These are phyloP conservation scores for Trypoxylus dichotomus DNA, from an alignment of 1,140 invertebrate genomes.

Conservation along the genomic window DNA sequence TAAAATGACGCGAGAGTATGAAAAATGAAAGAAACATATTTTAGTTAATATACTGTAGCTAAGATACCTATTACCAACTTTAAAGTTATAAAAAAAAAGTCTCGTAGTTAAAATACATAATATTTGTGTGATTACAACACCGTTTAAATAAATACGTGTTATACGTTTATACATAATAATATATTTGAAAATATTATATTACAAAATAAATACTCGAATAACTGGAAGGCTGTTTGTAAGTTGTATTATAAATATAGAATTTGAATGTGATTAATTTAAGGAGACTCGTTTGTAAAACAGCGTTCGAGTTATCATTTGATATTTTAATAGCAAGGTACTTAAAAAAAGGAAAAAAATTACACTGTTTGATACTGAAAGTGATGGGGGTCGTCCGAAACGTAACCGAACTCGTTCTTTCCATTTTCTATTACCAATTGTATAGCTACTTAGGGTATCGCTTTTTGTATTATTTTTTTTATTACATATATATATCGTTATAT, in stretches of 20 bases:
- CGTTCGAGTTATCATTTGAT: not conserved
- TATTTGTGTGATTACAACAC: slow-evolving; percentile 18
- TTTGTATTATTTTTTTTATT: slow-evolving; percentile 43
- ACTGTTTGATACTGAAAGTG: slow-evolving; percentile 11
- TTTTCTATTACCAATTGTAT: slow-evolving; percentile 39
- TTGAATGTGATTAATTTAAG: slow-evolving; percentile 23
- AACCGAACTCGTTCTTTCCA: slow-evolving; percentile 35
- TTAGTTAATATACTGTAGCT: slow-evolving; percentile 32
- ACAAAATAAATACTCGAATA: slow-evolving; percentile 22
- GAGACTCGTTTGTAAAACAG: not conserved
- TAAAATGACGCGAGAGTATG: slow-evolving; percentile 3
- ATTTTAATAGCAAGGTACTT: slow-evolving; percentile 26
- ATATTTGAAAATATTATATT: slow-evolving; percentile 15
- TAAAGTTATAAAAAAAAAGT: slow-evolving; percentile 1
- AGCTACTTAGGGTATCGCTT: slow-evolving; percentile 47
- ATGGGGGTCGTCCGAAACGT: slow-evolving; percentile 33
- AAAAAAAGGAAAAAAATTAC: slow-evolving; percentile 1
- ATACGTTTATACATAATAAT: slow-evolving; percentile 21
- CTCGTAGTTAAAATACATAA: slow-evolving; percentile 16
- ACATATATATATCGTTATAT: slow-evolving; percentile 48
- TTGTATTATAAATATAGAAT: slow-evolving; percentile 9
- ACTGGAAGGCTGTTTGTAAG: slow-evolving; percentile 19
- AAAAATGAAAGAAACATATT: slow-evolving; percentile 17
- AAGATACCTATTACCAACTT: slow-evolving; percentile 9
- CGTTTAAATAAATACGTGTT: slow-evolving; percentile 20